A percentile compares a stretch with the other conserved stretches of the same genome.
Conservation (phyloP, 2,797 vertebrate species). For the Falco peregrinus region DNA sequence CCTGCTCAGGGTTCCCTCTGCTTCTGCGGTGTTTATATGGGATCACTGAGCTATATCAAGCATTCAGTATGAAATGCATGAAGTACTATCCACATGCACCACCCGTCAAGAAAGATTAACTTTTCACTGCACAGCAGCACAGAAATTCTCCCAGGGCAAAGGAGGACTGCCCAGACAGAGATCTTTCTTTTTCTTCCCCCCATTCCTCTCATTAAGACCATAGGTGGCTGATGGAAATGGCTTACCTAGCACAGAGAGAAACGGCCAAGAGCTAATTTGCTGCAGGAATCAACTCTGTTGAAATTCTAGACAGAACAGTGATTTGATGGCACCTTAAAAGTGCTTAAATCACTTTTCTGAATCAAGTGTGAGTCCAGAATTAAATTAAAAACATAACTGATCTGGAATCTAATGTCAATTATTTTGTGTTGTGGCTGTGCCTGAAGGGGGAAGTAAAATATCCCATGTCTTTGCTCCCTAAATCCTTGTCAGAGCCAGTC, state of each 20-base stretch:
- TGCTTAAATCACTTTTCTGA: slow-evolving; percentile 5
- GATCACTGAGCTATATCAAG: slow-evolving; percentile 42
- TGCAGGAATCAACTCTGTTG: background rate
- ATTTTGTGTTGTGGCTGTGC: background rate
- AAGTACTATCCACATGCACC: slow-evolving; percentile 36
- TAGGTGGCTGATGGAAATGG: slow-evolving; percentile 1
- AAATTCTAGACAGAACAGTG: background rate
- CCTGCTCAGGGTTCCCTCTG: background rate
- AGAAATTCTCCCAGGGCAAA: slow-evolving; percentile 48
- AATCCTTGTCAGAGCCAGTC: background rate
- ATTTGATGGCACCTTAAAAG: background rate
- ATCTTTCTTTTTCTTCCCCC: background rate
- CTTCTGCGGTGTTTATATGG: slow-evolving; percentile 1
- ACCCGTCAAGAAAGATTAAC: slow-evolving; percentile 63
- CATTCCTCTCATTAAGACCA: slow-evolving; percentile 22
- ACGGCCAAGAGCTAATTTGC: slow-evolving; percentile 19
- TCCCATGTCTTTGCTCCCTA: background rate
- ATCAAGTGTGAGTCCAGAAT: background rate
- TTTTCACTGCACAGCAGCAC: slow-evolving; percentile 59
- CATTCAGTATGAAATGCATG: slow-evolving; percentile 31
- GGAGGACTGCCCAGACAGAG: slow-evolving; percentile 14
- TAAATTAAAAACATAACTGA: background rate
- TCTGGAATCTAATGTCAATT: background rate
- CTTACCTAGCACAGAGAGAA: background rate
- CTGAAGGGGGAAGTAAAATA: background rate